Conservation (phyloP, 2,113 vertebrate species). For the Callaeas wilsoni region DNA sequence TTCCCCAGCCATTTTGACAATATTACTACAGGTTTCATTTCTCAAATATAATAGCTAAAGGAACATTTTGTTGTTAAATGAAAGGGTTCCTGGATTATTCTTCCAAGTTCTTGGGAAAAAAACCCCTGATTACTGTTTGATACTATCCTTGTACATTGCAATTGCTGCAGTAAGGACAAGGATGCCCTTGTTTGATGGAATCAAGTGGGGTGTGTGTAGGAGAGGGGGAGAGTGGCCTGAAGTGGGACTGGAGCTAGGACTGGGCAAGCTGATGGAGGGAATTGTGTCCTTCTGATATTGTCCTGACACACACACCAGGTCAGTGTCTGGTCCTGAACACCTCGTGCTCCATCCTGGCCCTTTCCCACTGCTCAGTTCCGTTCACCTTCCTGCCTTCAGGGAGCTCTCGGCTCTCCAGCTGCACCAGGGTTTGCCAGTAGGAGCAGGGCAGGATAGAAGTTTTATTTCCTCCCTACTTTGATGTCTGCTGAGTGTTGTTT, state of each 20-base stretch:
- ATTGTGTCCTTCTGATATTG: not conserved
- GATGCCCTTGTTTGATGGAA: not conserved
- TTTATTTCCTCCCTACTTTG: not conserved
- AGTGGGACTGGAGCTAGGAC: not conserved
- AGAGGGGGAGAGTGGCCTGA: not conserved
- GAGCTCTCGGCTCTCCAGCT: not conserved
- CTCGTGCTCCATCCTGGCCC: not conserved
- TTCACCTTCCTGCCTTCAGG: not conserved
- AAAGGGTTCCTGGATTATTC: not conserved
- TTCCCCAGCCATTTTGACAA: not conserved
- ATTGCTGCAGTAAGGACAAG: not conserved
- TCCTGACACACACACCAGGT: too few species aligned
- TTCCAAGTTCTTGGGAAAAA: not conserved
- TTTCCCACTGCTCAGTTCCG: not conserved
- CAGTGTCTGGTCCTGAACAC: not conserved
- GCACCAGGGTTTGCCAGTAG: not conserved
- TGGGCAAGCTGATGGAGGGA: not conserved
- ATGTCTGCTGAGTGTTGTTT: not conserved
- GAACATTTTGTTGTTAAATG: not conserved
- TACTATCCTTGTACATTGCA: not conserved
- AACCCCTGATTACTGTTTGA: not conserved
- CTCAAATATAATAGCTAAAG: not conserved
- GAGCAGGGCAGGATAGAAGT: not conserved
- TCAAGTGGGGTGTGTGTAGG: not conserved
- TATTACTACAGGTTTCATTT: not conserved